phyloP scores from a whole-genome alignment of 2,797 vertebrate genomes.

The Falco biarmicus region DNA sequence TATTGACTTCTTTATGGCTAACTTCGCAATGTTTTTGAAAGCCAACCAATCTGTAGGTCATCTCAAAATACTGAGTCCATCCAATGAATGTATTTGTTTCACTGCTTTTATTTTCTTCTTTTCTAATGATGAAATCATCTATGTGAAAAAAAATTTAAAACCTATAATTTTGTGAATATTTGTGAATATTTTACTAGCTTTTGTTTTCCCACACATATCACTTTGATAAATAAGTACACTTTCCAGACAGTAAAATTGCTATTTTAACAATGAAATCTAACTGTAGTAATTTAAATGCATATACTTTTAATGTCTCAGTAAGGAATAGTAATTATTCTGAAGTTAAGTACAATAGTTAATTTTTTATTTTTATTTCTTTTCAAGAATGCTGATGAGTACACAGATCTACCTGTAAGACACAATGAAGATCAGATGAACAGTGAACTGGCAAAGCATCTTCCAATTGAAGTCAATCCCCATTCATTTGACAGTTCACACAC shows the following conservation, averaged over 20 bases:
- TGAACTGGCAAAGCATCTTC: conserved; percentile 91
- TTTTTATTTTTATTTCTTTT: not conserved
- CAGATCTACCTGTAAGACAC: conserved; percentile 95
- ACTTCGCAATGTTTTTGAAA: not conserved
- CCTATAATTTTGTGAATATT: not conserved
- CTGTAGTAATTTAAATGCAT: not conserved
- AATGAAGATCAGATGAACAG: conserved; percentile 98
- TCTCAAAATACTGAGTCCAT: not conserved
- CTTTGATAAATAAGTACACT: not conserved
- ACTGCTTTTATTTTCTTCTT: not conserved
- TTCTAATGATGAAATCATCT: not conserved
- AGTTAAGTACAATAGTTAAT: not conserved
- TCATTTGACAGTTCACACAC: conserved; percentile 95
- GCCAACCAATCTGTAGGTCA: not conserved
- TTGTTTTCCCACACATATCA: not conserved
- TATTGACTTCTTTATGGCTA: not conserved
- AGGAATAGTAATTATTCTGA: not conserved
- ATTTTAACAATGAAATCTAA: not conserved
- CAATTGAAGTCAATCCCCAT: conserved; percentile 91
- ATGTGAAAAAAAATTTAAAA: not conserved
- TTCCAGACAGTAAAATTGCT: not conserved
- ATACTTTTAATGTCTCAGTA: not conserved
- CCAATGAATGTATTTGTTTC: not conserved
- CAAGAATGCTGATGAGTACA: conserved; percentile 95
- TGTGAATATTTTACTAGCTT: not conserved